Evolutionary conservation across 2,797 vertebrate species (phyloP).

Genomic region (Chiropotes sagulatus): DNA sequence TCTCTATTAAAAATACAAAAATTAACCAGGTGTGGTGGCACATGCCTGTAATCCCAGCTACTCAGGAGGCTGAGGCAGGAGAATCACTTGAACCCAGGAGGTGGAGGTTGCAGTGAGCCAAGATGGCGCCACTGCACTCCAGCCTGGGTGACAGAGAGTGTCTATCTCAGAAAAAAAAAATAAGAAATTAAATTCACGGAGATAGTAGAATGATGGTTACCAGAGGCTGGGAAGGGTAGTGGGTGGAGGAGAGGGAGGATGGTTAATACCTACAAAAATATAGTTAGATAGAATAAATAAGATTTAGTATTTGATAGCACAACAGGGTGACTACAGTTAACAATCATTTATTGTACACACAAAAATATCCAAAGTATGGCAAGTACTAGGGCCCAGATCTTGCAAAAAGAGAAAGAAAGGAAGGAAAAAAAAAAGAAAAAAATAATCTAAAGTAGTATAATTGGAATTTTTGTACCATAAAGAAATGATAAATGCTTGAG

Average conservation of each 20-base stretch:
- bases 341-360: background rate
- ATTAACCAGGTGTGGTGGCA: too few species aligned
- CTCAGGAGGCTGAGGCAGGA: too few species aligned
- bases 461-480: background rate
- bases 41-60: too few species aligned
- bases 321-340: background rate
- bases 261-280: background rate
- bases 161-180: background rate
- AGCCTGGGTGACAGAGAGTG: too few species aligned
- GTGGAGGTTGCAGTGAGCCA: too few species aligned
- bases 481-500: background rate
- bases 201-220: background rate
- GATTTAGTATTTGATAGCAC: background rate
- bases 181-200: background rate
- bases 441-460: background rate
- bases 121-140: too few species aligned
- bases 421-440: too few species aligned
- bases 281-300: too few species aligned
- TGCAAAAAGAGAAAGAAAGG: too few species aligned
- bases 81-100: too few species aligned
- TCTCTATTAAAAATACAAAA: too few species aligned
- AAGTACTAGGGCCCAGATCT: too few species aligned
- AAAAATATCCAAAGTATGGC: background rate
- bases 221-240: background rate
- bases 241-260: background rate